These are phyloP conservation scores for Pipa parva DNA, from an alignment of 2,113 vertebrate genomes.

Conservation along the genomic window DNA sequence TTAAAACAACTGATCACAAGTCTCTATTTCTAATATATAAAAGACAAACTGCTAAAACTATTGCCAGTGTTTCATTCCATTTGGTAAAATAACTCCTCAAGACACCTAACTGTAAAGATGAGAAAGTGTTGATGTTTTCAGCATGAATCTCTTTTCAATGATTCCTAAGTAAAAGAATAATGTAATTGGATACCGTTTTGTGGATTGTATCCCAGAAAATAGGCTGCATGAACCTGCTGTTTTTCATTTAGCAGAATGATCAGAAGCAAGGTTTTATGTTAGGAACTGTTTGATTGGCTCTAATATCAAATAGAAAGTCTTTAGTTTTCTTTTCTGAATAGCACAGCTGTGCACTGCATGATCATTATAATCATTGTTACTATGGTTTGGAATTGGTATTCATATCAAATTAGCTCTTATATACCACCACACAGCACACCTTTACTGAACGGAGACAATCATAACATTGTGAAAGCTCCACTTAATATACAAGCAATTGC, in stretches of 20 bases:
- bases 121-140: neutral
- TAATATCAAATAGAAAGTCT: conserved; percentile 49
- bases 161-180: neutral
- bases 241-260: conserved; percentile 26
- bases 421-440: conserved; percentile 53
- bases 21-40: no score
- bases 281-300: conserved; percentile 46
- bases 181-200: conserved; percentile 20
- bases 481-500: no score
- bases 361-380: conserved; percentile 59
- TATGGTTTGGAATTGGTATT: conserved; percentile 60
- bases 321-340: conserved; percentile 45
- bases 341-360: conserved; percentile 60
- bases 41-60: no score
- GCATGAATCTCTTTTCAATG: conserved; percentile 3
- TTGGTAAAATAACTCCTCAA: neutral
- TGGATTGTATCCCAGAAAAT: conserved; percentile 30
- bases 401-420: conserved; percentile 63
- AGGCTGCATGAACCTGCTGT: conserved; percentile 9
- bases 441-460: conserved; percentile 53
- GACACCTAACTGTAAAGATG: neutral
- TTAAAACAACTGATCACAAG: no score
- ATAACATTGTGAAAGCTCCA: conserved; percentile 39
- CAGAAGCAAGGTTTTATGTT: conserved; percentile 11
- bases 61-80: neutral